These are phyloP conservation scores for Carcharodon carcharias DNA, from an alignment of 2,797 vertebrate species.

Conservation along the genomic window DNA sequence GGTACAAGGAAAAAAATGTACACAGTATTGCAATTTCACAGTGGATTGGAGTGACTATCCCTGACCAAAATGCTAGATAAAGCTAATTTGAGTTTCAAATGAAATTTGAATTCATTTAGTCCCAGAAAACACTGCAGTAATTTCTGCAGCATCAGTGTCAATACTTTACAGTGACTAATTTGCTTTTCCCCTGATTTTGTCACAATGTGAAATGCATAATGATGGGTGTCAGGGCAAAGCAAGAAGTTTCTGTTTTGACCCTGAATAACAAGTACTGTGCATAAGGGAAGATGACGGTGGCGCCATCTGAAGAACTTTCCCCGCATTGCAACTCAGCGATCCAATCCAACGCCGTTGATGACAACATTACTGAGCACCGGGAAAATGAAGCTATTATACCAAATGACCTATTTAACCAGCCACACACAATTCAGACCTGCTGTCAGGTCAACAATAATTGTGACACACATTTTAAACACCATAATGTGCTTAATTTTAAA, in stretches of 20 bases:
- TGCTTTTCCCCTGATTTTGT: too few relatives aligned
- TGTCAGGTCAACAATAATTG: conserved; percentile 18
- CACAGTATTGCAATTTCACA: not conserved
- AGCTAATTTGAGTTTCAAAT: not conserved
- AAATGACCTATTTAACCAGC: conserved; percentile 25
- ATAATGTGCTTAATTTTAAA: not conserved
- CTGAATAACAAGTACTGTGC: not conserved
- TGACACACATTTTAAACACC: conserved; percentile 17
- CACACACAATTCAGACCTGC: not conserved
- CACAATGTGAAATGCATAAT: not conserved
- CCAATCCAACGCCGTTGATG: not conserved
- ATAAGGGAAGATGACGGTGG: not conserved
- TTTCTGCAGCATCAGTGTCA: not conserved
- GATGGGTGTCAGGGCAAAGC: not conserved
- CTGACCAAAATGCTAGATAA: not conserved
- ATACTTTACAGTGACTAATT: not conserved
- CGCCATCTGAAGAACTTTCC: not conserved
- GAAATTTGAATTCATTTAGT: not conserved
- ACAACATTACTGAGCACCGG: not conserved
- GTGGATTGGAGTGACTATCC: not conserved
- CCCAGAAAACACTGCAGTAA: not conserved
- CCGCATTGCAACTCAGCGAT: not conserved
- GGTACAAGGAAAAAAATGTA: not conserved
- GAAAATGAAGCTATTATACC: conserved; percentile 10
- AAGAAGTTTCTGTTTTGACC: not conserved